A percentile compares a stretch with the other conserved stretches of the same genome.
Evolutionary conservation across 2,797 vertebrate species (phyloP).

Genomic region (Macrochelys suwanniensis): DNA sequence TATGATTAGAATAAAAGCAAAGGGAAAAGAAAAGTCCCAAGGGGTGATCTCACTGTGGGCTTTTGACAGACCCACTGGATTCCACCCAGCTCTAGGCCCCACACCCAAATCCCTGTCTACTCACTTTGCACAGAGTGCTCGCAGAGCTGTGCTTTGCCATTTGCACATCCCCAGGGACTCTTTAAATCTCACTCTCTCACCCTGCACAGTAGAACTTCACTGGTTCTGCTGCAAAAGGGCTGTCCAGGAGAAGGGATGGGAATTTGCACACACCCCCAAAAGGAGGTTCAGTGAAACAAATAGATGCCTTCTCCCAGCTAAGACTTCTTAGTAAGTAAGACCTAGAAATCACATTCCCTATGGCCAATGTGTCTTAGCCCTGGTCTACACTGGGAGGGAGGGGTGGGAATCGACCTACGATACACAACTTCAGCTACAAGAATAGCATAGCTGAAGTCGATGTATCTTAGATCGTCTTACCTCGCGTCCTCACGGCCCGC

Average conservation of each 20-base stretch:
- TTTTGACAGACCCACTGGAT: neutral
- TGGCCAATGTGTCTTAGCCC: neutral
- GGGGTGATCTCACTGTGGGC: neutral
- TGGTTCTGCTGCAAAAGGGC: neutral
- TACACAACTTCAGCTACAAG: too few species aligned
- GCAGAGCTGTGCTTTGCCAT: too few species aligned
- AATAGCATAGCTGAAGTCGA: too few species aligned
- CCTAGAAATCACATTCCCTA: neutral
- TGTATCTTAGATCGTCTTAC: too few species aligned
- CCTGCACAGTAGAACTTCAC: neutral
- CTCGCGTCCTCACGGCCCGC: too few species aligned
- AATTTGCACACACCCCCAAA: neutral
- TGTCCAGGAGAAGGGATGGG: neutral
- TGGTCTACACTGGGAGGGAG: too few species aligned
- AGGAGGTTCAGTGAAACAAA: neutral
- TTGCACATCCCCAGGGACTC: accelerated
- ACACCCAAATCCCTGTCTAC: neutral
- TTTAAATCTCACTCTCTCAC: neutral
- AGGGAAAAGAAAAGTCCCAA: neutral
- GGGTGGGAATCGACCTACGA: too few species aligned
- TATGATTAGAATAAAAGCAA: neutral
- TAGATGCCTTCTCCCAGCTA: neutral
- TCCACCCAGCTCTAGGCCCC: neutral
- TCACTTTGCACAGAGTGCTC: neutral
- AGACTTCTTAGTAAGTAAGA: neutral